Conservation (phyloP, 92 coral and sea anemone genomes). For the Umimayanthus chanpuru region DNA sequence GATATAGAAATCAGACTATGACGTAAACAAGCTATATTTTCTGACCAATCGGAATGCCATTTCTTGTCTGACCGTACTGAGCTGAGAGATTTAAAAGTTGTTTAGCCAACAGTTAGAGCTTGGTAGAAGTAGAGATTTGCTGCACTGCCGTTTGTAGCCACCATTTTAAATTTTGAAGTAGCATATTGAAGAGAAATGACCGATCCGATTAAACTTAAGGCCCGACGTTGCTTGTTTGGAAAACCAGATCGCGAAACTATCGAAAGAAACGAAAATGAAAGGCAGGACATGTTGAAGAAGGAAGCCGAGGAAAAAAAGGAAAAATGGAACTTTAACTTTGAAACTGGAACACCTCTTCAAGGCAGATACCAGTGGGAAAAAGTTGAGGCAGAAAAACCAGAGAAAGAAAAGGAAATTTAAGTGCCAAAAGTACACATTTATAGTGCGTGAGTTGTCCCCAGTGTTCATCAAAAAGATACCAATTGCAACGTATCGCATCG, state of each 20-base stretch:
- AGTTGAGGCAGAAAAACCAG: constrained; percentile 13
- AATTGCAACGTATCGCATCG: too few relatives aligned
- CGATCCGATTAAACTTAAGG: constrained; percentile 2
- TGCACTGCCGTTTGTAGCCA: background rate
- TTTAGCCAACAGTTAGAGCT: background rate
- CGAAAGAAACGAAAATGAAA: constrained; percentile 34
- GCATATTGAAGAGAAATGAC: background rate
- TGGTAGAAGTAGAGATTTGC: background rate
- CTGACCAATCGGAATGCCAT: constrained; percentile 10
- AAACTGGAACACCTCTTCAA: constrained; percentile 58
- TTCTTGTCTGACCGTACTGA: background rate
- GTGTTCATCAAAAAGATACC: too few relatives aligned
- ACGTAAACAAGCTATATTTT: constrained; percentile 18
- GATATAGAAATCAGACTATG: constrained; percentile 13
- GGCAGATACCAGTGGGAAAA: constrained; percentile 65
- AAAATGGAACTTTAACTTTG: constrained; percentile 73
- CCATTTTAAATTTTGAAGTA: background rate
- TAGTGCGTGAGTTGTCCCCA: too few relatives aligned
- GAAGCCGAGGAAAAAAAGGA: constrained; percentile 61
- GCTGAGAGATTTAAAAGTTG: background rate
- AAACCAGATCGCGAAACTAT: constrained; percentile 53
- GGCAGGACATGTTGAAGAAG: constrained; percentile 44
- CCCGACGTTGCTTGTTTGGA: constrained; percentile 71
- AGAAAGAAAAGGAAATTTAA: background rate
- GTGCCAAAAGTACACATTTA: too few relatives aligned